Conservation (phyloP, 2,113 vertebrate genomes). For the Halichoeres trimaculatus region DNA sequence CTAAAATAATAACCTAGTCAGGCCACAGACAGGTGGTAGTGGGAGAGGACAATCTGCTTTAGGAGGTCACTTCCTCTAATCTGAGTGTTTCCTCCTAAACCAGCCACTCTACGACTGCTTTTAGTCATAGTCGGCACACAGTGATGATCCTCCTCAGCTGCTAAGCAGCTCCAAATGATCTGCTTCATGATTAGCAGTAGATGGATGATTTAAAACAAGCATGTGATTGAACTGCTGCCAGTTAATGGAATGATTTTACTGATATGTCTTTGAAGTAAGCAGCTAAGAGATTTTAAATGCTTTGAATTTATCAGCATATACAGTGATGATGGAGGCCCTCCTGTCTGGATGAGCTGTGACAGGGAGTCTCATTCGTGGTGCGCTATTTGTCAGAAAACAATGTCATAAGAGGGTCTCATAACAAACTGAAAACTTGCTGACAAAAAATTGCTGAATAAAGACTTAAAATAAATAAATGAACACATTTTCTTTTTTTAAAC, state of each 20-base stretch:
- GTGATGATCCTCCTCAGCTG: conserved; percentile 28
- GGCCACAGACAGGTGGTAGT: conserved; percentile 45
- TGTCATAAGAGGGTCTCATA: too few species aligned
- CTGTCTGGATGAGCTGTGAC: not conserved
- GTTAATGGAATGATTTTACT: not conserved
- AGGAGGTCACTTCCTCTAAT: conserved; percentile 28
- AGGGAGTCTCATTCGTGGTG: too few species aligned
- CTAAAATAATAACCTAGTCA: conserved; percentile 56
- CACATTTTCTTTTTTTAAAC: too few species aligned
- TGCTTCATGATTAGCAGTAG: conserved; percentile 14
- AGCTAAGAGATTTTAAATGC: not conserved
- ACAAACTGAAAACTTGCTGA: too few species aligned
- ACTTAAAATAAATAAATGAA: too few species aligned
- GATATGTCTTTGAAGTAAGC: not conserved
- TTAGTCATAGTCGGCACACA: not conserved
- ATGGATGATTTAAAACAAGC: conserved; percentile 18
- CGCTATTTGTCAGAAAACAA: too few species aligned
- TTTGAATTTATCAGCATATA: not conserved
- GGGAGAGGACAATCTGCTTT: conserved; percentile 24
- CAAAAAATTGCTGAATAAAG: too few species aligned
- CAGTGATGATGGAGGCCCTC: not conserved
- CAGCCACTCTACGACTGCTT: not conserved
- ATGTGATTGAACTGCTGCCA: conserved; percentile 15
- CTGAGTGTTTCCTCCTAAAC: conserved; percentile 14
- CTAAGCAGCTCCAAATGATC: conserved; percentile 20